Evolutionary conservation across 2,888 invertebrate genomes (phyloP).

Genomic region (Dynastes tityus): DNA sequence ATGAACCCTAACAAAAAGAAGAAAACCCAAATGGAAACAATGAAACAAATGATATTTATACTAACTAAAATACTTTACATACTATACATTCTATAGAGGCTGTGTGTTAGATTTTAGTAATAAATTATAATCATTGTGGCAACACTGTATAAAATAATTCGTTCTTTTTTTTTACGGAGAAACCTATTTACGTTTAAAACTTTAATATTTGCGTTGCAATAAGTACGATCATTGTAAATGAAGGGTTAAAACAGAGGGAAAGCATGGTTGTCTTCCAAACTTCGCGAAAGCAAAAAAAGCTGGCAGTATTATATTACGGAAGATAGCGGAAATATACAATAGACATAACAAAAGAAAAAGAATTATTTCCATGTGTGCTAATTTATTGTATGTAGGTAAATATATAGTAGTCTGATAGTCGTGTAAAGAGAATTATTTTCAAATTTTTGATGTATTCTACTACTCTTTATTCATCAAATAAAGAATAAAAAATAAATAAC

Average conservation of each 20-base stretch:
- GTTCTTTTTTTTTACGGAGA: conserved; percentile 57
- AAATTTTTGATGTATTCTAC: conserved; percentile 14
- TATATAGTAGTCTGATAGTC: background rate
- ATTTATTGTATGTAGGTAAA: background rate
- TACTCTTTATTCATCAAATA: conserved; percentile 1
- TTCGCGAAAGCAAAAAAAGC: background rate
- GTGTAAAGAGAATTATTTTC: conserved; percentile 1
- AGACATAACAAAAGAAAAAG: background rate
- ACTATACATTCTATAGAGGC: conserved; percentile 64
- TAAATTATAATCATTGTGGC: conserved; percentile 60
- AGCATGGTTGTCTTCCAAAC: conserved; percentile 47
- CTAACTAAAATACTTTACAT: conserved; percentile 56
- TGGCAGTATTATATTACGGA: background rate
- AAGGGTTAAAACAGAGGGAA: background rate
- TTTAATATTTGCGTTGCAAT: background rate
- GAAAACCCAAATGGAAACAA: conserved; percentile 13
- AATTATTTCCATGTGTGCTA: background rate
- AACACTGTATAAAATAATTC: conserved; percentile 63
- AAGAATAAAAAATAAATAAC: conserved; percentile 2
- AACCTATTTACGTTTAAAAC: conserved; percentile 54
- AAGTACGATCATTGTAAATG: no score
- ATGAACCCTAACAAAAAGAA: conserved; percentile 6
- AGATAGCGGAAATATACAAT: background rate
- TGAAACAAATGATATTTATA: conserved; percentile 64
- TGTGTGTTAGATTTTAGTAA: conserved; percentile 70